phyloP scores from a whole-genome alignment of 2,888 invertebrate species.

The Nemapogon koenigi region DNA sequence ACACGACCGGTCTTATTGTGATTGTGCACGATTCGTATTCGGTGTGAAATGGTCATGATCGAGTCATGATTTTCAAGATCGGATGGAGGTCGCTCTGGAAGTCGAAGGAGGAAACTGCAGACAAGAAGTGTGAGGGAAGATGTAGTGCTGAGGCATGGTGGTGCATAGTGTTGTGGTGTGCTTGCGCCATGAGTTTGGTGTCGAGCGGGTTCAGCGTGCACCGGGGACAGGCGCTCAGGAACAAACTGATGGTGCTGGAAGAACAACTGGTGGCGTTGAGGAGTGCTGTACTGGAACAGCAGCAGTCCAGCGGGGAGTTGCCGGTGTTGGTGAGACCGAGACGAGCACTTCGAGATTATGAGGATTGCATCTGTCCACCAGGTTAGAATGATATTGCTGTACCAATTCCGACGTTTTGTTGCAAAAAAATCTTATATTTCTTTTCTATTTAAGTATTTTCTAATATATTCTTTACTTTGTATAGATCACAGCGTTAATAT shows the following conservation, averaged over 20 bases:
- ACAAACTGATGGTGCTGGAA: slow-evolving; percentile 58
- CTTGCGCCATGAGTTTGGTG: slow-evolving; percentile 69
- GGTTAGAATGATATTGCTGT: too few relatives aligned
- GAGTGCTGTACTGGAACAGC: slow-evolving; percentile 57
- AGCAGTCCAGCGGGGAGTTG: slow-evolving; percentile 57
- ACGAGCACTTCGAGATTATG: slow-evolving; percentile 62
- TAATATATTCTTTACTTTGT: too few relatives aligned
- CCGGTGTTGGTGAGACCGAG: slow-evolving; percentile 36
- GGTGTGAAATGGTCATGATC: background rate
- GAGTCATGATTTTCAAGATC: slow-evolving; percentile 48
- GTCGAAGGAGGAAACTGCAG: background rate
- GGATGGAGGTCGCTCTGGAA: slow-evolving; percentile 35
- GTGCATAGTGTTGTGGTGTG: slow-evolving; percentile 67
- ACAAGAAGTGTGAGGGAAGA: slow-evolving; percentile 39
- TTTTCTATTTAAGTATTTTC: too few relatives aligned
- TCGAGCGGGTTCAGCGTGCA: slow-evolving; percentile 68
- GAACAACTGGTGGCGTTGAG: slow-evolving; percentile 60
- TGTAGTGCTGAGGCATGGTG: slow-evolving; percentile 49
- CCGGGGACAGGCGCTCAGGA: slow-evolving; percentile 61
- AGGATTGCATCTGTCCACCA: slow-evolving; percentile 76
- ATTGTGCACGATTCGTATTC: too few relatives aligned
- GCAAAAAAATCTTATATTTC: too few relatives aligned
- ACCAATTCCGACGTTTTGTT: too few relatives aligned
- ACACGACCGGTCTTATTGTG: too few relatives aligned
- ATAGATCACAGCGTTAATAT: too few relatives aligned